These are phyloP conservation scores for Callaeas wilsoni DNA, from an alignment of 2,113 vertebrate genomes.

Conservation along the genomic window DNA sequence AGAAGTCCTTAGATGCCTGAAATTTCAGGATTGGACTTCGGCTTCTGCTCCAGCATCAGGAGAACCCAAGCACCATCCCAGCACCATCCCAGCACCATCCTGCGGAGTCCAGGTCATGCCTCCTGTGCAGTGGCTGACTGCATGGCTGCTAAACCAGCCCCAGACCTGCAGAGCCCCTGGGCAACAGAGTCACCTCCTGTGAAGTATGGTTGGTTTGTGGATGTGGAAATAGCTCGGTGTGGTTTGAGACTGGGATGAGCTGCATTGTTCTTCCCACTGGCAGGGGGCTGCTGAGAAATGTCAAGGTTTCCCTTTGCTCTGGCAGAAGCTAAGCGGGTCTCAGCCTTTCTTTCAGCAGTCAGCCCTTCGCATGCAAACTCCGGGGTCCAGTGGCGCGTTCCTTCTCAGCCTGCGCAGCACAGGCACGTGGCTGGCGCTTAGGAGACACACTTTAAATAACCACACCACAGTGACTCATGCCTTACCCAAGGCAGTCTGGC, in stretches of 20 bases:
- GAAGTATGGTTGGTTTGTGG: background rate
- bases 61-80: background rate
- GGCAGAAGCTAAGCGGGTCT: background rate
- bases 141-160: background rate
- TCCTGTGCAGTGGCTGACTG: background rate
- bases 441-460: constrained; percentile 51
- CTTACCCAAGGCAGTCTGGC: constrained; percentile 24
- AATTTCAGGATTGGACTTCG: background rate
- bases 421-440: constrained; percentile 13
- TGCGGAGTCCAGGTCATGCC: accelerated
- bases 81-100: background rate
- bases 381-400: background rate
- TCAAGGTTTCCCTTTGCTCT: background rate
- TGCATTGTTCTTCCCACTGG: background rate
- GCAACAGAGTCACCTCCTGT: background rate
- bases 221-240: background rate
- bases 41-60: background rate
- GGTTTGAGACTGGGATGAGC: background rate
- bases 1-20: background rate
- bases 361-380: accelerated
- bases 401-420: background rate
- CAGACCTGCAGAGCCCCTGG: accelerated
- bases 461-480: constrained; percentile 37
- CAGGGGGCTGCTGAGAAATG: background rate
- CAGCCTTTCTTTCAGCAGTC: background rate